These are phyloP conservation scores for Rhimphoctona megacephalus DNA, from an alignment of 2,888 invertebrate species.

Conservation along the genomic window DNA sequence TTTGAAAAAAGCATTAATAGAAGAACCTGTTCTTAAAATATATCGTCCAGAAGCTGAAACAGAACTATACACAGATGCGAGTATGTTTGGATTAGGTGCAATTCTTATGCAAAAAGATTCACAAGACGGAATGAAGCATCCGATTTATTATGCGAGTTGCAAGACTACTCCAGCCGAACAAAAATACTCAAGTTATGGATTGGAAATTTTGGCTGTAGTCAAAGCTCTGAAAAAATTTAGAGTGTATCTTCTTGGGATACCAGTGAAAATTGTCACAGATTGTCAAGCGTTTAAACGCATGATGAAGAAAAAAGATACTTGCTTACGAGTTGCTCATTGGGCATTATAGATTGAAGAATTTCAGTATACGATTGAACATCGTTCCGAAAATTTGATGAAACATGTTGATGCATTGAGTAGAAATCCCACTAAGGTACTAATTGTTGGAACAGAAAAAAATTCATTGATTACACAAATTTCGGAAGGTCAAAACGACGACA, in stretches of 20 bases:
- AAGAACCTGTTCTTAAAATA: not conserved
- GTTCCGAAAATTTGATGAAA: too few species aligned
- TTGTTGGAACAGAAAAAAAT: too few species aligned
- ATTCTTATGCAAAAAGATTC: conserved; percentile 45
- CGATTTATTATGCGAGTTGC: conserved; percentile 61
- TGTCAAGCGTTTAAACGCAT: conserved; percentile 6
- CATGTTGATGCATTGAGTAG: too few species aligned
- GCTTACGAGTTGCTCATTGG: too few species aligned
- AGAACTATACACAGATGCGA: conserved; percentile 45
- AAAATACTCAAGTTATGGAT: conserved; percentile 71
- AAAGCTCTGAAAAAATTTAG: conserved; percentile 71
- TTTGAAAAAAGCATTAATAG: conserved; percentile 31
- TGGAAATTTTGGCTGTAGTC: conserved; percentile 73
- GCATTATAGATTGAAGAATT: too few species aligned
- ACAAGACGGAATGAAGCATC: conserved; percentile 36
- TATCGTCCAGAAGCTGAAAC: conserved; percentile 43
- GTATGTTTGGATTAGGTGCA: conserved; percentile 27
- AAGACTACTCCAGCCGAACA: conserved; percentile 68
- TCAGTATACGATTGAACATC: too few species aligned
- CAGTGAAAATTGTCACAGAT: conserved; percentile 70
- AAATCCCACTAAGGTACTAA: too few species aligned
- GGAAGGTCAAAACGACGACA: too few species aligned
- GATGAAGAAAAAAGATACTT: too few species aligned
- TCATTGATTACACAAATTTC: too few species aligned
- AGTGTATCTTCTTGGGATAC: conserved; percentile 68